A percentile compares a stretch with the other conserved stretches of the same genome.
phyloP scores from a whole-genome alignment of 2,113 vertebrate species.

The Urocolius indicus region DNA sequence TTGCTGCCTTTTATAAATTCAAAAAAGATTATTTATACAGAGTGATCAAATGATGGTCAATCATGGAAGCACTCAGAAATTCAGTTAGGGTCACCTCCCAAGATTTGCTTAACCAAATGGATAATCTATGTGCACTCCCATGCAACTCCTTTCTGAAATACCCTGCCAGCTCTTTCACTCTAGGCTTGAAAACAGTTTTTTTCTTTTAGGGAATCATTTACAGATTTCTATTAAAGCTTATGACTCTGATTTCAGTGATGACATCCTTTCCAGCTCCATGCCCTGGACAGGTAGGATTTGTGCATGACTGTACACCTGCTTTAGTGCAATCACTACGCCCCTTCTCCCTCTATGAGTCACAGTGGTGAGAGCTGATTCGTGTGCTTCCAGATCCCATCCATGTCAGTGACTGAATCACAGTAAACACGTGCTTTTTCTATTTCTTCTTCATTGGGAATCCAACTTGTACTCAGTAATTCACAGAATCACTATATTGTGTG shows the following conservation, averaged over 20 bases:
- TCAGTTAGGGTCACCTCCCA: neutral
- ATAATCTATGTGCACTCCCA: neutral
- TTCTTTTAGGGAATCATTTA: neutral
- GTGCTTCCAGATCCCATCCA: neutral
- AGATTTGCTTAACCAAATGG: neutral
- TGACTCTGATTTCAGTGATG: neutral
- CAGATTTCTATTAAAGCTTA: neutral
- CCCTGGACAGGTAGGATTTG: neutral
- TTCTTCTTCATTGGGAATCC: neutral
- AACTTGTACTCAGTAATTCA: neutral
- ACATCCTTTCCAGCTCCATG: neutral
- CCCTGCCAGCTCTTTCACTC: neutral
- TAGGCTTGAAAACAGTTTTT: neutral
- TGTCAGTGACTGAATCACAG: neutral
- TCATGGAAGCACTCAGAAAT: neutral
- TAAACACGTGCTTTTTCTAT: neutral
- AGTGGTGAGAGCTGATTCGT: fast-evolving
- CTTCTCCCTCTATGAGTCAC: neutral
- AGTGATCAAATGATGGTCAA: slow-evolving; percentile 28
- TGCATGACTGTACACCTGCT: neutral
- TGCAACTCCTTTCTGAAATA: neutral
- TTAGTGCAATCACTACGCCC: fast-evolving
- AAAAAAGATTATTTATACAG: slow-evolving; percentile 51
- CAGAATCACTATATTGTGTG: neutral
- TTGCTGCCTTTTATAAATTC: slow-evolving; percentile 25